These are phyloP conservation scores for Hirundichthys speculiger DNA, from an alignment of 2,113 vertebrate genomes.

Conservation along the genomic window DNA sequence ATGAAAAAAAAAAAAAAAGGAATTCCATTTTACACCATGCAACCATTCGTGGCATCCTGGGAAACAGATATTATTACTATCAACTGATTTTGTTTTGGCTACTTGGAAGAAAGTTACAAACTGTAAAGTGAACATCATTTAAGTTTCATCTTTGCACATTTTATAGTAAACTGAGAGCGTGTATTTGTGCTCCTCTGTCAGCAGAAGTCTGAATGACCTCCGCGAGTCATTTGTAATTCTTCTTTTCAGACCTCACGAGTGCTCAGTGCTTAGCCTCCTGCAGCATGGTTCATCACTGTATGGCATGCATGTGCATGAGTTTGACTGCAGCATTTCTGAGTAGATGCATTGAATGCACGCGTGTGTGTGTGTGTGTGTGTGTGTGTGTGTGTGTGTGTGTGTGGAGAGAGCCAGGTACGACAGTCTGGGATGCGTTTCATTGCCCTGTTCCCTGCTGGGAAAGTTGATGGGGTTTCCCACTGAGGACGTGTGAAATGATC, in stretches of 20 bases:
- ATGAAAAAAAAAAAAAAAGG: too few relatives aligned
- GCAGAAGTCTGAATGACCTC: constrained; percentile 1
- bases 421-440: constrained; percentile 61
- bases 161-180: constrained; percentile 1
- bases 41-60: too few relatives aligned
- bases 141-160: constrained; percentile 7
- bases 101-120: constrained; percentile 1
- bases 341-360: constrained; percentile 15
- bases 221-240: constrained; percentile 15
- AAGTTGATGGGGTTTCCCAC: constrained; percentile 74
- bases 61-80: too few relatives aligned
- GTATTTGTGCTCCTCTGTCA: background rate
- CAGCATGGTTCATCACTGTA: constrained; percentile 16
- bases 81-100: background rate
- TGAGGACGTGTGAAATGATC: constrained; percentile 65
- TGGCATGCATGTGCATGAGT: constrained; percentile 20
- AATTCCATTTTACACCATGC: too few relatives aligned
- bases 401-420: constrained; percentile 1
- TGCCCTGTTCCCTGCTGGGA: constrained; percentile 70
- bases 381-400: constrained; percentile 16
- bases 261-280: constrained; percentile 9
- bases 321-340: constrained; percentile 16
- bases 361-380: constrained; percentile 24
- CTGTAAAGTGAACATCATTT: background rate
- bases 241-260: constrained; percentile 24